These are phyloP conservation scores for Phataginus tricuspis DNA, from an alignment of 2,797 vertebrate species.

Conservation along the genomic window DNA sequence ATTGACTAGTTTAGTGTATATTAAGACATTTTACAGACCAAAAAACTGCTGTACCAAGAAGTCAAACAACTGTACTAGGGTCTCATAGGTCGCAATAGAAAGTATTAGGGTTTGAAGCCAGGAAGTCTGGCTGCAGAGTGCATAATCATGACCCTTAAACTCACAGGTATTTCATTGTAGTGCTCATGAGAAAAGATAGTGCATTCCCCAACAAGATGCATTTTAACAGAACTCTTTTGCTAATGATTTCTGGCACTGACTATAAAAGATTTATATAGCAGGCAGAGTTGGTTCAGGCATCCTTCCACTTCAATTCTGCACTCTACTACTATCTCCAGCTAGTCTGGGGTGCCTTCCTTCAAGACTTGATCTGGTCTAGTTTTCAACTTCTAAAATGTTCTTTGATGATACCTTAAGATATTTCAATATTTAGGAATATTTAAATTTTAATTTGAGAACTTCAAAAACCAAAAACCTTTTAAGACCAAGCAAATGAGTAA, in stretches of 20 bases:
- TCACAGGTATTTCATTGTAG: background rate
- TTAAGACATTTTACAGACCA: background rate
- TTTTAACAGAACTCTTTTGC: background rate
- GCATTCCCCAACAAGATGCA: background rate
- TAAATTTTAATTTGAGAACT: background rate
- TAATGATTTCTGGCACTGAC: background rate
- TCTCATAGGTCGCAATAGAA: background rate
- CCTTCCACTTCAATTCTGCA: background rate
- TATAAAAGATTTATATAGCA: background rate
- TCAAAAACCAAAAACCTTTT: background rate
- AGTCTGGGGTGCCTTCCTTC: background rate
- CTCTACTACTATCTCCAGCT: background rate
- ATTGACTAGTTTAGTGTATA: background rate
- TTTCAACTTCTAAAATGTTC: background rate
- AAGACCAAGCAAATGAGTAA: background rate
- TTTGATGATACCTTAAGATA: background rate
- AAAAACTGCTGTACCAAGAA: background rate
- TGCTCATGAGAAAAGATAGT: background rate
- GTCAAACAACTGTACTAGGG: background rate
- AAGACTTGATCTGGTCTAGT: background rate
- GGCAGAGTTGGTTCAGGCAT: background rate
- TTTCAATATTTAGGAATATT: background rate
- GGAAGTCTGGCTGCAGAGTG: background rate
- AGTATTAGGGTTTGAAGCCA: background rate
- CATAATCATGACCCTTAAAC: background rate